Evolutionary conservation across 2,797 vertebrate species (phyloP).

Genomic region (Gila robusta): DNA sequence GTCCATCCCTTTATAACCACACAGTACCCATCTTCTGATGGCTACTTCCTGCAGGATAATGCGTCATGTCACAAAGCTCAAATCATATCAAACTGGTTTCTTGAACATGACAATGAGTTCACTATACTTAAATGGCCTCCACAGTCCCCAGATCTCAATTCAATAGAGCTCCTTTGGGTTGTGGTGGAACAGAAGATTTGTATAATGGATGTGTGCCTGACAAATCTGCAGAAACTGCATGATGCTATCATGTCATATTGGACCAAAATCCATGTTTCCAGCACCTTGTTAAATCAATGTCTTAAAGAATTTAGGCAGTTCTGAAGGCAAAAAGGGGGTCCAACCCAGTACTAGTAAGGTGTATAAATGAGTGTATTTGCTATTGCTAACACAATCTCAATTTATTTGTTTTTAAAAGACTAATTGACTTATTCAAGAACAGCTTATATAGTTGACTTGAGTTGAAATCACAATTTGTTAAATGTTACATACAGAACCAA

Average conservation of each 20-base stretch:
- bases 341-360: neutral
- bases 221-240: slow-evolving; percentile 54
- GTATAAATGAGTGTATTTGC: neutral
- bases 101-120: neutral
- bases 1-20: slow-evolving; percentile 57
- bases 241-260: slow-evolving; percentile 21
- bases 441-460: neutral
- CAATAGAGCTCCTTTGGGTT: slow-evolving; percentile 11
- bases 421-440: neutral
- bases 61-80: slow-evolving; percentile 37
- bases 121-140: neutral
- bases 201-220: slow-evolving; percentile 51
- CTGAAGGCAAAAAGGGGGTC: neutral
- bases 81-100: neutral
- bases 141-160: too few species aligned
- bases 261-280: neutral
- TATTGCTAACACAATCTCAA: neutral
- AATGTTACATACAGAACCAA: neutral
- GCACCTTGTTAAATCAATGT: neutral
- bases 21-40: slow-evolving; percentile 62
- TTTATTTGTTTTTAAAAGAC: neutral
- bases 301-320: neutral
- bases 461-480: neutral
- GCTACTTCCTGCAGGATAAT: slow-evolving; percentile 65
- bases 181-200: slow-evolving; percentile 45